Base-by-base conservation (phyloP, 2,797 vertebrate genomes). In the Onychomys arenicola region DNA sequence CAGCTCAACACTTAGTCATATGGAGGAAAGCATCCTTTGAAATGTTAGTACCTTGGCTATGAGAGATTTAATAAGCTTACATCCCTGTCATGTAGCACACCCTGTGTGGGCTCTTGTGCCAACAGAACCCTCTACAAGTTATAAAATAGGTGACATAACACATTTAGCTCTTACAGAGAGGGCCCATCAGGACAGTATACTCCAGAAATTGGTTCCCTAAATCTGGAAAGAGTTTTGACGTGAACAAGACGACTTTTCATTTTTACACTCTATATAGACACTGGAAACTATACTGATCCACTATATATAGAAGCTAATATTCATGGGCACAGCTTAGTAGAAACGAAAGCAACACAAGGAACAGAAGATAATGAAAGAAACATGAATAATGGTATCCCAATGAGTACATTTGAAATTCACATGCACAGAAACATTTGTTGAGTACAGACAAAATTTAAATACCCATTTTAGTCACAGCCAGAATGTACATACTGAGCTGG, bases 141-240 rank as follows among this genome's bases (percentile, higher is more conserved):
- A 90, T 9, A 23, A 83, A 32, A 77, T 63, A 34, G 46, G 46
- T 34, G 73, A 55, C 59, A 2, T 49, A 91, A 75, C 49, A 91
- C 59, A 69, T 61, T 84, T 57, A 85, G 29, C 37, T 89, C 65
- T 89, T 75, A 89, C 59, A 71, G 4, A 7, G 32, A 94, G 71
- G 32, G n/a, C 4, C n/a, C 46, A 71, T 65, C 32, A 92, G 37
- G 77, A 81, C 27, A 93, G 40, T 77, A 5, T 13, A 61, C 25
- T 23, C 8, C 84, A 88, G 59, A 86, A 92, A 46, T 8, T 88
- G 59, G n/a, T 80, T 89, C 61, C 8, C 3, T 73, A 84, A 84
- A 32, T 90, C 75, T 95, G 25, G 69, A 96, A 89, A 90, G 94
- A 67, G 61, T 71, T 90, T 96, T 65, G 92, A 65, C 9, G 87